Conservation (phyloP, 1,140 invertebrate genomes). For the Halictus rubicundus region DNA sequence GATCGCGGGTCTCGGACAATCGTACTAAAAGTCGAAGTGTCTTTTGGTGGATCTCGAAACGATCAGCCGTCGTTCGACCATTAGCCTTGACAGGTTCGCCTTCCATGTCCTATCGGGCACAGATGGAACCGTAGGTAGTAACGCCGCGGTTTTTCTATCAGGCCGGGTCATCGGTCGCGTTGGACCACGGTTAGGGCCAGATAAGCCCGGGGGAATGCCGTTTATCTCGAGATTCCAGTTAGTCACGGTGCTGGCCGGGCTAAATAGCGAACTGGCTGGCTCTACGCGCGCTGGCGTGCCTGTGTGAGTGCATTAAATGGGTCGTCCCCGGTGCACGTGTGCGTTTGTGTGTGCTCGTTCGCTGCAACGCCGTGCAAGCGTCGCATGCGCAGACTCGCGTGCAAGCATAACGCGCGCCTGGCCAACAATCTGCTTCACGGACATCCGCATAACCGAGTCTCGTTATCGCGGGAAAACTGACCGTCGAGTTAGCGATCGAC, state of each 20-base stretch:
- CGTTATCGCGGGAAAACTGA: conserved; percentile 30
- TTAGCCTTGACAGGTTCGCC: not conserved
- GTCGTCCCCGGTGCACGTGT: conserved; percentile 9
- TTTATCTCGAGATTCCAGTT: conserved; percentile 30
- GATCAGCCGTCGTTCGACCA: no score
- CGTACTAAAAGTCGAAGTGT: no score
- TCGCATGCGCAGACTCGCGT: conserved; percentile 46
- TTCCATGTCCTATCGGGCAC: not conserved
- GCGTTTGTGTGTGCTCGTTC: conserved; percentile 8
- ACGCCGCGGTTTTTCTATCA: not conserved
- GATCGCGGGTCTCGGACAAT: no score
- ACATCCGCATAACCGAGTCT: conserved; percentile 41
- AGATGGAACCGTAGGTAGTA: not conserved
- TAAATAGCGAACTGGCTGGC: conserved; percentile 14
- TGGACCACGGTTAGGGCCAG: conserved; percentile 9
- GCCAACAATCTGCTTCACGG: conserved; percentile 39
- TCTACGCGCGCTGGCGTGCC: not conserved
- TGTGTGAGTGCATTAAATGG: conserved; percentile 26
- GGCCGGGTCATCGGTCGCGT: conserved; percentile 4
- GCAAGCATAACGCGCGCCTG: conserved; percentile 5
- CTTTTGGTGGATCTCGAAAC: no score
- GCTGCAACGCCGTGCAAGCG: not conserved
- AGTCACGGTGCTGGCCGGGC: conserved; percentile 5
- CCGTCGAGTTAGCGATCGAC: not conserved
- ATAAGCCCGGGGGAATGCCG: conserved; percentile 13